Percentiles rank a stretch among this genome's conserved stretches.
Evolutionary conservation across 2,113 vertebrate species (phyloP).

Genomic region (Syrmaticus mikado): DNA sequence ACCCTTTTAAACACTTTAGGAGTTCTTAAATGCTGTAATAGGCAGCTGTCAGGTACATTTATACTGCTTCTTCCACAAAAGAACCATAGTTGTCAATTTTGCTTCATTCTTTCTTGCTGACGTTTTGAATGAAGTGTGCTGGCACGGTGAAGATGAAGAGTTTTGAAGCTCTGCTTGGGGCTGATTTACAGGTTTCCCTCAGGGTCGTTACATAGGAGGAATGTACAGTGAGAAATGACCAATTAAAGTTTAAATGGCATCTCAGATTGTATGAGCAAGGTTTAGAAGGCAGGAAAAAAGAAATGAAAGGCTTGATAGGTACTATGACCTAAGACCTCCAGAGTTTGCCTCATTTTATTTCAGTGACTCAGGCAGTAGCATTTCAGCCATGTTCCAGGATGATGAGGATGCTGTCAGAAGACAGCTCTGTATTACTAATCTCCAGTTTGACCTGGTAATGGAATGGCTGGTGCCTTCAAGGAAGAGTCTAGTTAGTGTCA

Average conservation of each 20-base stretch:
- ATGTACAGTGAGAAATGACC: background rate
- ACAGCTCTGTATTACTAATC: background rate
- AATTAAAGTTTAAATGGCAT: slow-evolving; percentile 19
- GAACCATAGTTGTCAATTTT: slow-evolving; percentile 47
- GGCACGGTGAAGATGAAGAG: background rate
- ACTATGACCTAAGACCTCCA: background rate
- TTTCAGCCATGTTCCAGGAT: background rate
- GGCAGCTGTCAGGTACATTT: slow-evolving; percentile 59
- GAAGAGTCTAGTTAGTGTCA: background rate
- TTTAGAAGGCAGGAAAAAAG: background rate
- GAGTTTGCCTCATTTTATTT: background rate
- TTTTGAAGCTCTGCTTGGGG: slow-evolving; percentile 3
- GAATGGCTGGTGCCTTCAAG: background rate
- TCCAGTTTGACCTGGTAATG: background rate
- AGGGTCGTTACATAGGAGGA: background rate
- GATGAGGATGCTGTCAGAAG: background rate
- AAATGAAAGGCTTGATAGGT: background rate
- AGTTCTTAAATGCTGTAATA: slow-evolving; percentile 29
- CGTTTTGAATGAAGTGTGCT: background rate
- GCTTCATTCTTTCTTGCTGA: slow-evolving; percentile 1
- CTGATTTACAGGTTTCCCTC: slow-evolving; percentile 18
- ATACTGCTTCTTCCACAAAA: slow-evolving; percentile 31
- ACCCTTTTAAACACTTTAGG: slow-evolving; percentile 4
- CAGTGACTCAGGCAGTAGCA: background rate
- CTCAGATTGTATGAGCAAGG: background rate